Evolutionary conservation across 1,140 invertebrate genomes (phyloP).

Genomic region (Sarcophaga peregrina): DNA sequence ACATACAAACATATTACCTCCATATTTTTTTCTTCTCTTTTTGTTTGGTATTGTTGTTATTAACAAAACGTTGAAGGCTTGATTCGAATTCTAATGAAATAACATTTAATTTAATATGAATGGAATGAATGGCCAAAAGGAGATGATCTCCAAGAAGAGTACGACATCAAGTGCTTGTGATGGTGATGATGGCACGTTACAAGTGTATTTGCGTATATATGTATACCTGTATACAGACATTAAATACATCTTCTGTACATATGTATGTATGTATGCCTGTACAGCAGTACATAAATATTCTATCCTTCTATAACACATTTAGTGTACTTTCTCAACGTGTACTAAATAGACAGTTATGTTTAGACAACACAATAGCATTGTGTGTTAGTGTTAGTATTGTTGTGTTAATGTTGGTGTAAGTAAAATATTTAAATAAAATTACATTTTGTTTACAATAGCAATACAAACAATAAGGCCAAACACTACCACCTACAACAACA

Average conservation of each 20-base stretch:
- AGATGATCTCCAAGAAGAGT: neutral
- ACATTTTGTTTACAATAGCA: constrained; percentile 37
- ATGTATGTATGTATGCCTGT: neutral
- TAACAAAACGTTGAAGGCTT: constrained; percentile 35
- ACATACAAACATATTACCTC: too few relatives aligned
- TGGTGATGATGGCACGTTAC: neutral
- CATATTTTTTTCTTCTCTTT: too few relatives aligned
- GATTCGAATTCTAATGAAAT: constrained; percentile 39
- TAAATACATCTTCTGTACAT: neutral
- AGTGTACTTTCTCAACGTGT: too few relatives aligned
- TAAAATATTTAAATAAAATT: constrained; percentile 42
- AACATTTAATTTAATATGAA: neutral
- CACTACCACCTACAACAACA: neutral
- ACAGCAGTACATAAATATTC: neutral
- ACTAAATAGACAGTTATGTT: neutral
- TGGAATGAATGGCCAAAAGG: neutral
- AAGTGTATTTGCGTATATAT: neutral
- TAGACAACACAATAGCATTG: neutral
- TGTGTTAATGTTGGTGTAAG: constrained; percentile 27
- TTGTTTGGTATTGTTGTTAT: too few relatives aligned
- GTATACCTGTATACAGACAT: too few relatives aligned
- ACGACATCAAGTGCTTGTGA: neutral
- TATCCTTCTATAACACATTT: neutral
- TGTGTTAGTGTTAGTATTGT: too few relatives aligned
- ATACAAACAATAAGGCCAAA: neutral